phyloP scores from a whole-genome alignment of 2,113 vertebrate species.

The Zootoca vivipara region DNA sequence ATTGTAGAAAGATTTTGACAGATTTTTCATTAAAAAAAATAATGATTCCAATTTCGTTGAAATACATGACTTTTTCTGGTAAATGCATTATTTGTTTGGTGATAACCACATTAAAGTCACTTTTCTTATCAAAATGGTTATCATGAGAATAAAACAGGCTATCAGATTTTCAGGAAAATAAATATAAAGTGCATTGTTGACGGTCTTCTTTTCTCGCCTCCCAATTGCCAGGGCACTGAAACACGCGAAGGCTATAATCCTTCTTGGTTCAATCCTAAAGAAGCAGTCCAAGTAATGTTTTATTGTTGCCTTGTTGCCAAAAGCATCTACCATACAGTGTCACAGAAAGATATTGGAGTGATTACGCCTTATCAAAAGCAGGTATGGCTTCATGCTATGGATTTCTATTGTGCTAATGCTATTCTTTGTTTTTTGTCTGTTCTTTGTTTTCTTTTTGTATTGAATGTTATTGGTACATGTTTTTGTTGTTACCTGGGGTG shows the following conservation, averaged over 20 bases:
- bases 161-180: background rate
- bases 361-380: slow-evolving; percentile 94
- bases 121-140: background rate
- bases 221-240: slow-evolving; percentile 82
- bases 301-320: slow-evolving; percentile 91
- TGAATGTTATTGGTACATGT: background rate
- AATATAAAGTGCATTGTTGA: background rate
- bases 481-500: background rate
- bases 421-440: background rate
- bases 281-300: slow-evolving; percentile 91
- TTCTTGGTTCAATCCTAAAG: slow-evolving; percentile 93
- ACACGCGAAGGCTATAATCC: slow-evolving; percentile 87
- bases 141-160: background rate
- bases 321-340: slow-evolving; percentile 77
- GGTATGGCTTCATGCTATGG: slow-evolving; percentile 65
- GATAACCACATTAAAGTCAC: background rate
- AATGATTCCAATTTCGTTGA: too few relatives aligned
- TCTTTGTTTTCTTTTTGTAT: background rate
- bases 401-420: background rate
- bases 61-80: too few relatives aligned
- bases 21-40: background rate
- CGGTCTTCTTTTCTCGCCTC: background rate
- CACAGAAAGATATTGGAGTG: slow-evolving; percentile 83
- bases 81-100: too few relatives aligned
- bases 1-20: background rate